Conservation (phyloP, 2,797 vertebrate species). For the Spondyliosoma cantharus region DNA sequence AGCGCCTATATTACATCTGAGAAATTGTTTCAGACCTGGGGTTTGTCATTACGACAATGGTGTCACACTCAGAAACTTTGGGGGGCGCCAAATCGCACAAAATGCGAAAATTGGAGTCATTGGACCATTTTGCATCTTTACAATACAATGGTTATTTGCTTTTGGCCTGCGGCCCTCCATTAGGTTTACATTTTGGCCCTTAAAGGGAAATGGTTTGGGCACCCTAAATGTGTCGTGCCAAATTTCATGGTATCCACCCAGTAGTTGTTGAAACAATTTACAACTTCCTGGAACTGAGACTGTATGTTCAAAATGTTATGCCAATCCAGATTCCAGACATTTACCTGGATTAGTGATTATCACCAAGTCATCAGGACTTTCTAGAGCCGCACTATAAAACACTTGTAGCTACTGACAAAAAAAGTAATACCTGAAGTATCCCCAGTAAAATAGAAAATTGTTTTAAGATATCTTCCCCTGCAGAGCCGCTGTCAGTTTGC, state of each 20-base stretch:
- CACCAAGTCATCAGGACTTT: not conserved
- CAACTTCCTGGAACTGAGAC: too few species aligned
- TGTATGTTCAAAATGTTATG: not conserved
- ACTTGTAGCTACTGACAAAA: not conserved
- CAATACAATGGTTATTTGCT: too few species aligned
- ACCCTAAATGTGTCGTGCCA: not conserved
- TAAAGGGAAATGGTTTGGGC: not conserved
- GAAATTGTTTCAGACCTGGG: too few species aligned
- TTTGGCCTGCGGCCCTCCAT: too few species aligned
- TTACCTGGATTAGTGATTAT: too few species aligned
- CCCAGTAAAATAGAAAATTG: conserved; percentile 3
- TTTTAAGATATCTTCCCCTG: not conserved
- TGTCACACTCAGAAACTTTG: too few species aligned
- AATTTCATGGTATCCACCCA: not conserved
- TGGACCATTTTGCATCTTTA: too few species aligned
- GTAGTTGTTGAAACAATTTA: conserved; percentile 4
- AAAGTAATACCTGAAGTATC: not conserved
- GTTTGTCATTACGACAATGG: too few species aligned
- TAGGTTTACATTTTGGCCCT: too few species aligned
- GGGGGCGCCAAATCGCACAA: too few species aligned
- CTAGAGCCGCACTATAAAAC: not conserved
- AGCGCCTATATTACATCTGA: too few species aligned
- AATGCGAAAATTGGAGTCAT: too few species aligned
- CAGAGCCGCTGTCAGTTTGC: conserved; percentile 19
- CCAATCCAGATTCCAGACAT: not conserved